Evolutionary conservation across 1,140 invertebrate genomes (phyloP), one percentile per base, ranked within the genome.

Genomic region (Drosophila suzukii): DNA sequence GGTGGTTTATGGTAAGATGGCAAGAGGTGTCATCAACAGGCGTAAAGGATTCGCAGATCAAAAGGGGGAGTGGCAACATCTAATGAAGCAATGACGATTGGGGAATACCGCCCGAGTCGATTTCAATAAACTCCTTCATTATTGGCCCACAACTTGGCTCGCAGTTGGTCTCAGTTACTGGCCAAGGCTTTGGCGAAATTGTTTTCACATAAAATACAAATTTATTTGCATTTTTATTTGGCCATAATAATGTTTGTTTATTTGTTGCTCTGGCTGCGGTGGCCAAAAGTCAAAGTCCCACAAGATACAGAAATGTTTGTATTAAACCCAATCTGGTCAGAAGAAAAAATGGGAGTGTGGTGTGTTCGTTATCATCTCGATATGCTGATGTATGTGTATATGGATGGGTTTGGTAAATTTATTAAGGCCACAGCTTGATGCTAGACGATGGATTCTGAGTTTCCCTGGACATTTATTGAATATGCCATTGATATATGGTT

Each of bases 161-260:
- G 43, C 63, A 73, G 54, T 60, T 51, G 41, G 63, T 39, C 51
- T 51, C 70, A 54, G 55, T 57, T 75, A 68, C 63, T 65, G 56
- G 50, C 50, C 62, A 49, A 63, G 74, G 66, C 70, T 83, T 73
- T 73, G 70, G 62, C 75, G 79, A 86, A 86, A 86, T 86, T 86
- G 83, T 86, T 86, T 89, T 86, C 83, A 63, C 83, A 86, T 86
- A 86, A 86, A 86, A 86, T 88, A 86, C 84, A 86, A 86, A 86
- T 86, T 86, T 86, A 86, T 86, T 86, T 86, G 84, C 83, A 86
- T 86, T 86, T 86, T 86, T 86, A 86, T 86, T 86, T 83, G 83
- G 67, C 46, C 83, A 83, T 86, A 86, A 86, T 83, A 89, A 82
- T 83, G 79, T 86, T 89, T 88, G 83, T 86, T 86, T 86, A 86